Evolutionary conservation across 2,888 invertebrate species (phyloP).

Genomic region (Mamestra brassicae): DNA sequence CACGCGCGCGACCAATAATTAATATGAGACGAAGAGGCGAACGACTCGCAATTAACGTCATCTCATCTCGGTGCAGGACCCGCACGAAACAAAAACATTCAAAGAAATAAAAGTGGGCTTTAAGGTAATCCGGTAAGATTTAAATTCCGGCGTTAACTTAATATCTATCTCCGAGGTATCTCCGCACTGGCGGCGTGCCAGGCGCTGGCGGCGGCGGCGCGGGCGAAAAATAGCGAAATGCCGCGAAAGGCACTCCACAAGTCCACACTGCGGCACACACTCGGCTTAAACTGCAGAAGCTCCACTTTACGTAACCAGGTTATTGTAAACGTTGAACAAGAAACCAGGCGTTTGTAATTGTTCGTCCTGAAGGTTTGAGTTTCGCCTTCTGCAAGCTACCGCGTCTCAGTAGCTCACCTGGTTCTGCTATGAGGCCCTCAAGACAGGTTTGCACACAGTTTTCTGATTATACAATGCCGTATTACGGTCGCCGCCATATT

Average conservation of each 20-base stretch:
- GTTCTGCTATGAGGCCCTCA: background rate
- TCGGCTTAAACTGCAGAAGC: constrained; percentile 5
- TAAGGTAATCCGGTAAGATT: constrained; percentile 33
- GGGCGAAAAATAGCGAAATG: constrained; percentile 41
- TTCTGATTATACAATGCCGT: constrained; percentile 3
- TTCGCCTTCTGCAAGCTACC: no score
- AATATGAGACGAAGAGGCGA: constrained; percentile 63
- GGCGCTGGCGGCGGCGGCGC: background rate
- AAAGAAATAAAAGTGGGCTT: constrained; percentile 23
- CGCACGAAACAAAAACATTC: constrained; percentile 20
- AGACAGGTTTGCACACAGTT: background rate
- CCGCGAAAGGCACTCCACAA: constrained; percentile 23
- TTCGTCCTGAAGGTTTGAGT: background rate
- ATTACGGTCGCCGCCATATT: background rate
- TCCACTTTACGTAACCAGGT: background rate
- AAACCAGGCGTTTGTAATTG: background rate
- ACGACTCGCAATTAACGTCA: constrained; percentile 61
- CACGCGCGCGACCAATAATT: constrained; percentile 56
- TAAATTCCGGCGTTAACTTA: constrained; percentile 25
- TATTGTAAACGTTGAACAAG: background rate
- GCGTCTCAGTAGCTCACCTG: background rate
- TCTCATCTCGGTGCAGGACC: constrained; percentile 17
- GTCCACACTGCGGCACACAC: constrained; percentile 31
- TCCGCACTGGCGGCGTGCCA: constrained; percentile 37
- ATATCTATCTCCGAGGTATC: background rate